Base-by-base conservation (phyloP, 1,140 invertebrate species). In the Lucilia sericata region DNA sequence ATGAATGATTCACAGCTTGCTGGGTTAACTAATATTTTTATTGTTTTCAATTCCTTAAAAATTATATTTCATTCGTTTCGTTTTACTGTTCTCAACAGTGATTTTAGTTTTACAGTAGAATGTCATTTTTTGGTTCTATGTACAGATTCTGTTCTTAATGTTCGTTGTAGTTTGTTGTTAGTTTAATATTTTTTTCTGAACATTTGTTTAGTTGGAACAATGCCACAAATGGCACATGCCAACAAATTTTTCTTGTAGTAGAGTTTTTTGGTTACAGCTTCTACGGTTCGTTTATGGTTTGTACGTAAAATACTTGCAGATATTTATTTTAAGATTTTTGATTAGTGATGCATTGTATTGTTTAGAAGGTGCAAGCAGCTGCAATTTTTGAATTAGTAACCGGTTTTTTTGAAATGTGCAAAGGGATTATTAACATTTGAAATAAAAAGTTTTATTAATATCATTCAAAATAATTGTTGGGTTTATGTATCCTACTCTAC, bases 151-250 rank as follows among this genome's bases (percentile, higher is more conserved):
- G 74, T 14, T 76, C 74, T n/a, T 76, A 76, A 76, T 76, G 74
- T 76, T 36, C 34, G 34, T 76, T 76, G 74, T 76, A 76, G 74
- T 42, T 36, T 76, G 74, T 74, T 74, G 17, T n/a, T 10, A 74
- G n/a, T 55, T 76, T 47, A 42, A n/a, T n/a, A n/a, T 42, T 42
- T 78, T 78, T 19, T n/a, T 78, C 5, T 78, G 42, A 80, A 51
- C 76, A 80, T 80, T 80, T 80, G 76, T 25, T 80, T n/a, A 9
- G 13, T 85, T 88, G 87, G 87, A 88, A 89, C 87, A 89, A 89
- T 86, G 86, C 87, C 87, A 87, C 86, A 86, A 88, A 87, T 88
- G 88, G 88, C 88, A 89, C 88, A 89, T 89, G 88, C 88, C 88
- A 89, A 89, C 84, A 88, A 83, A 70, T 21, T 25, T 25, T 70